These are phyloP conservation scores for Cassiopea andromeda DNA, from an alignment of 30 jellyfish, hydroid and myxozoan species.

Conservation along the genomic window DNA sequence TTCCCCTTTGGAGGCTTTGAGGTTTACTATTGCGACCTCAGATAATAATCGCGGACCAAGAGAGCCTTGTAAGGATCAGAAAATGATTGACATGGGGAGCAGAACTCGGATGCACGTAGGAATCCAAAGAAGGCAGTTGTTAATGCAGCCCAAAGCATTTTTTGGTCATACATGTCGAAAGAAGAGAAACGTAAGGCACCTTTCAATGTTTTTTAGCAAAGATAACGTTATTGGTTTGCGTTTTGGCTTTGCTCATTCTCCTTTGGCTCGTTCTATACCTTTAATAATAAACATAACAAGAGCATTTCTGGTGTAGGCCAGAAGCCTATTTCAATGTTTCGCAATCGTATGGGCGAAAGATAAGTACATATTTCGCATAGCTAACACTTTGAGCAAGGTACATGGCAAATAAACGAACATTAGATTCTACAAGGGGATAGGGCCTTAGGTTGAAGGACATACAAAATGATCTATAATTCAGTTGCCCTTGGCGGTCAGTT, in stretches of 20 bases:
- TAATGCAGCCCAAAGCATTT: not conserved
- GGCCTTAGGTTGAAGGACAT: not conserved
- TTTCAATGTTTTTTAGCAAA: not conserved
- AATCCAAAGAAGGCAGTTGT: not conserved
- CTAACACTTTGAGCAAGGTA: not conserved
- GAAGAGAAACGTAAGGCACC: not conserved
- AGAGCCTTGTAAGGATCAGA: not conserved
- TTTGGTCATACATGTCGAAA: not conserved
- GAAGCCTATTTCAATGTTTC: not conserved
- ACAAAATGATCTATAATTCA: not conserved
- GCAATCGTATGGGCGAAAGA: not conserved
- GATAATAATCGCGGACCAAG: not conserved
- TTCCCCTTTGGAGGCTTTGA: not conserved
- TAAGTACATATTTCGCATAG: not conserved
- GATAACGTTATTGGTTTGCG: not conserved
- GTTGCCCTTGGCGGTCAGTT: not conserved
- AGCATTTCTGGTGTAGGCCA: not conserved
- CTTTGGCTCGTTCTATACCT: not conserved
- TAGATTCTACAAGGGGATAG: not conserved
- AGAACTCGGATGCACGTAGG: not conserved
- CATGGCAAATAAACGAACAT: not conserved
- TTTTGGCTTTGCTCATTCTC: not conserved
- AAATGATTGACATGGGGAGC: not conserved
- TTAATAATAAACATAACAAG: not conserved
- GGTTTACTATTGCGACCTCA: not conserved